Evolutionary conservation across 2,797 vertebrate genomes (phyloP).

Genomic region (Micromesistius poutassou): DNA sequence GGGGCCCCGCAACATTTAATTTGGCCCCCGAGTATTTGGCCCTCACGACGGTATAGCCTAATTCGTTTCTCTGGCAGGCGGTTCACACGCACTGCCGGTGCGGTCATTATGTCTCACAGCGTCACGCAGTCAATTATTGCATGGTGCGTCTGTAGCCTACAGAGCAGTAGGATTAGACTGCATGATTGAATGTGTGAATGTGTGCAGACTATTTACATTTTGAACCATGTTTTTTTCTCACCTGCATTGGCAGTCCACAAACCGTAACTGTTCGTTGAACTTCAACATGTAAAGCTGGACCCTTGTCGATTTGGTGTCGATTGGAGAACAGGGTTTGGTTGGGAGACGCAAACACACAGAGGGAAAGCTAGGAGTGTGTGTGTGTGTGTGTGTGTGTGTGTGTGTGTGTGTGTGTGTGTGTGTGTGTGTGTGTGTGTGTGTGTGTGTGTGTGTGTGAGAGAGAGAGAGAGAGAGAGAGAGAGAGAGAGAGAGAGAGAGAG

Average conservation of each 20-base stretch:
- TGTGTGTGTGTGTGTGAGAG: neutral
- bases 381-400: neutral
- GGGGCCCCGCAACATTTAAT: neutral
- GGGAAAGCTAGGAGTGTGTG: constrained; percentile 1
- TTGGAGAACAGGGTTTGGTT: too few species aligned
- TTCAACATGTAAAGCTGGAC: too few species aligned
- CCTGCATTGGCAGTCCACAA: too few species aligned
- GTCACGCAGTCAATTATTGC: too few species aligned
- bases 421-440: neutral
- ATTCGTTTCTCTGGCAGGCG: neutral
- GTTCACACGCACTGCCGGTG: neutral
- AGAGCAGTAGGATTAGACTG: too few species aligned
- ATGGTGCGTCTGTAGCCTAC: too few species aligned
- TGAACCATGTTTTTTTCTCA: too few species aligned
- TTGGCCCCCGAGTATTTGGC: neutral
- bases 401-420: neutral
- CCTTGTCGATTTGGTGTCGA: too few species aligned
- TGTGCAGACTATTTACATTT: too few species aligned
- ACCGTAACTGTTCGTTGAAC: too few species aligned
- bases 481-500: constrained; percentile 5
- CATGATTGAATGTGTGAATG: too few species aligned
- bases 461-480: neutral
- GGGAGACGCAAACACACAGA: neutral
- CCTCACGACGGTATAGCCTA: neutral
- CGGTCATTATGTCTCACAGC: too few species aligned